Evolutionary conservation across 2,888 invertebrate genomes (phyloP).

Genomic region (Xestobium rufovillosum): DNA sequence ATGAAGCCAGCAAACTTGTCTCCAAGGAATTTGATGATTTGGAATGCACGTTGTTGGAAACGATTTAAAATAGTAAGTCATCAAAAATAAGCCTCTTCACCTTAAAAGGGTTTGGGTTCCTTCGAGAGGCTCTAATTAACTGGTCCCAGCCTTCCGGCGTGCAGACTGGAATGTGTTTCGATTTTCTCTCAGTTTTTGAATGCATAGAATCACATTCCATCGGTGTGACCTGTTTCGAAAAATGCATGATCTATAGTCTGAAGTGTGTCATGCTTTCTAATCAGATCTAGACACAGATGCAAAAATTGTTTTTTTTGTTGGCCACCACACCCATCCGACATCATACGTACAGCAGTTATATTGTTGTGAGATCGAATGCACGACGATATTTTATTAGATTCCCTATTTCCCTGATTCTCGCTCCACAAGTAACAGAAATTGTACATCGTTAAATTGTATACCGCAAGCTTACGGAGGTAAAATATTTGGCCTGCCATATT

Average conservation of each 20-base stretch:
- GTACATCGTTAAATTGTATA: too few species aligned
- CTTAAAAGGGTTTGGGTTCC: conserved; percentile 15
- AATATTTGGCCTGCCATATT: too few species aligned
- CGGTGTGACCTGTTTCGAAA: conserved; percentile 21
- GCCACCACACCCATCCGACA: conserved; percentile 26
- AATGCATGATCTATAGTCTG: conserved; percentile 15
- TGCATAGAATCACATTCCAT: too few species aligned
- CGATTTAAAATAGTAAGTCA: too few species aligned
- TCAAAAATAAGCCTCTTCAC: too few species aligned
- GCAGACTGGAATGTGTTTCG: conserved; percentile 25
- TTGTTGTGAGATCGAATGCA: conserved; percentile 18
- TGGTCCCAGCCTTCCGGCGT: conserved; percentile 20
- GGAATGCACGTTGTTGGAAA: too few species aligned
- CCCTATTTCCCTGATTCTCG: conserved; percentile 24
- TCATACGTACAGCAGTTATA: conserved; percentile 20
- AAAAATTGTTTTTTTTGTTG: conserved; percentile 25
- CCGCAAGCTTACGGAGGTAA: too few species aligned
- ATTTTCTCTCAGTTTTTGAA: too few species aligned
- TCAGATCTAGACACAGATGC: conserved; percentile 19
- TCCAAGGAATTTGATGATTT: too few species aligned
- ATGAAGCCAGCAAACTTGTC: too few species aligned
- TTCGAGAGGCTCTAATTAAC: conserved; percentile 15
- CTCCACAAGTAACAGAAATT: too few species aligned
- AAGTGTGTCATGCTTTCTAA: conserved; percentile 10
- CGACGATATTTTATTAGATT: conserved; percentile 27